phyloP scores from a whole-genome alignment of 2,113 vertebrate species.

The Deroptyus accipitrinus region DNA sequence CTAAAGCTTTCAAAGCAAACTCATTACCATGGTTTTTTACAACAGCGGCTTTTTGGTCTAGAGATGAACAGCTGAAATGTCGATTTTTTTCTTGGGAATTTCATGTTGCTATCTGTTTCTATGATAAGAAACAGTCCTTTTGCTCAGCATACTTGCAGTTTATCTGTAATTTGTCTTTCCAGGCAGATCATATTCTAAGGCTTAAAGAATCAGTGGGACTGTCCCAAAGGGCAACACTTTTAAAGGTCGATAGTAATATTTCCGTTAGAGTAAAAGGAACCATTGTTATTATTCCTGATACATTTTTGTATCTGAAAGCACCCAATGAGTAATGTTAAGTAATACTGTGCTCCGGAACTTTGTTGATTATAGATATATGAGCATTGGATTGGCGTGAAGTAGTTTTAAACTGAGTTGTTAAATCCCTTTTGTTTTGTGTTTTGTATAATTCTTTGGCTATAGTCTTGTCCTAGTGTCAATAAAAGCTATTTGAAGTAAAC shows the following conservation, averaged over 20 bases:
- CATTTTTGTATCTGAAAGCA: constrained; percentile 72
- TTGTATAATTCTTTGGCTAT: constrained; percentile 78
- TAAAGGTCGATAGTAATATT: constrained; percentile 50
- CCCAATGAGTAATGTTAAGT: constrained; percentile 44
- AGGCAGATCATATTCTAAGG: constrained; percentile 54
- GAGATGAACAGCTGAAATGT: constrained; percentile 34
- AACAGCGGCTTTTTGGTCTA: constrained; percentile 22
- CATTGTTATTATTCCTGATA: constrained; percentile 67
- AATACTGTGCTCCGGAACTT: constrained; percentile 49
- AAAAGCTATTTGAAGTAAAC: constrained; percentile 79
- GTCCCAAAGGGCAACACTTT: constrained; percentile 51
- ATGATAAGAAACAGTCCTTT: constrained; percentile 63
- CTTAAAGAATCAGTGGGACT: constrained; percentile 32
- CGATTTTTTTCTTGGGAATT: constrained; percentile 29
- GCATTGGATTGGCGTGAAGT: constrained; percentile 52
- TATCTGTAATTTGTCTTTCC: constrained; percentile 65
- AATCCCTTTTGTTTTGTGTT: constrained; percentile 71
- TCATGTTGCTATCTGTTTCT: constrained; percentile 64
- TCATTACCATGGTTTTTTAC: constrained; percentile 9
- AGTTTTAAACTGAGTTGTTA: constrained; percentile 50
- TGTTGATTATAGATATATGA: constrained; percentile 60
- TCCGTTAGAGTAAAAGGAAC: constrained; percentile 40
- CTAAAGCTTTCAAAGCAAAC: constrained; percentile 43
- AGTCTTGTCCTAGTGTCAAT: constrained; percentile 74
- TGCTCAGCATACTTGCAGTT: constrained; percentile 57